These are phyloP conservation scores for Drosophila siamana DNA, from an alignment of 2,888 invertebrate species.

Conservation along the genomic window DNA sequence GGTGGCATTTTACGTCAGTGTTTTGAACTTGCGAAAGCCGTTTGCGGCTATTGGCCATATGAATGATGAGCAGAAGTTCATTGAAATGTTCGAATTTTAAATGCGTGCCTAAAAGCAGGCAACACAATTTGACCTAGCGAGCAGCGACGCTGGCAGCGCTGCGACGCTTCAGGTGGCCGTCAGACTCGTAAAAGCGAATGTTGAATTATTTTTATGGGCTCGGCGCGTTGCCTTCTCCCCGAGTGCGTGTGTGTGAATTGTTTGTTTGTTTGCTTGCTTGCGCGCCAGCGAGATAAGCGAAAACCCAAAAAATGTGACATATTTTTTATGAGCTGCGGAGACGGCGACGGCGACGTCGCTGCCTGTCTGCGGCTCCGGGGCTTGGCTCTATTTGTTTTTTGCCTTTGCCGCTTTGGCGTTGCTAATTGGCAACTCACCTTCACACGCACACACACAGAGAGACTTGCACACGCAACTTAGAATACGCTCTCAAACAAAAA, in stretches of 20 bases:
- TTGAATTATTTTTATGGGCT: constrained; percentile 71
- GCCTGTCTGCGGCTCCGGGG: constrained; percentile 48
- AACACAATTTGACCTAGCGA: constrained; percentile 8
- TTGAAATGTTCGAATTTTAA: constrained; percentile 16
- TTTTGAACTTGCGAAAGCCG: constrained; percentile 55
- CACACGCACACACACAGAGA: constrained; percentile 29
- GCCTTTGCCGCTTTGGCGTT: constrained; percentile 30
- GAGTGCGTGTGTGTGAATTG: constrained; percentile 23
- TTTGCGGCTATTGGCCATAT: constrained; percentile 13
- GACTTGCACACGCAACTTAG: constrained; percentile 1
- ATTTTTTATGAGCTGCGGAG: constrained; percentile 49
- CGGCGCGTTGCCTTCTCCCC: constrained; percentile 60
- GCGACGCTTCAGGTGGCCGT: constrained; percentile 36
- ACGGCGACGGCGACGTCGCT: constrained; percentile 6
- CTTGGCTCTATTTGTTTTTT: constrained; percentile 62
- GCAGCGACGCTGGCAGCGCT: constrained; percentile 21
- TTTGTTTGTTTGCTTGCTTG: constrained; percentile 57
- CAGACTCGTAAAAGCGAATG: constrained; percentile 16
- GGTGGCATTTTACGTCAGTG: constrained; percentile 34
- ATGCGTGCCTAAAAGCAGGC: constrained; percentile 60
- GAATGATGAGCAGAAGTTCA: constrained; percentile 27
- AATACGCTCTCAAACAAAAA: constrained; percentile 52
- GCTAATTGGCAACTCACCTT: constrained; percentile 71
- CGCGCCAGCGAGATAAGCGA: constrained; percentile 47
- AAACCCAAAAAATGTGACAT: constrained; percentile 63